These are phyloP conservation scores for Sarcophaga bullata DNA, from an alignment of 1,140 invertebrate species.

Conservation along the genomic window DNA sequence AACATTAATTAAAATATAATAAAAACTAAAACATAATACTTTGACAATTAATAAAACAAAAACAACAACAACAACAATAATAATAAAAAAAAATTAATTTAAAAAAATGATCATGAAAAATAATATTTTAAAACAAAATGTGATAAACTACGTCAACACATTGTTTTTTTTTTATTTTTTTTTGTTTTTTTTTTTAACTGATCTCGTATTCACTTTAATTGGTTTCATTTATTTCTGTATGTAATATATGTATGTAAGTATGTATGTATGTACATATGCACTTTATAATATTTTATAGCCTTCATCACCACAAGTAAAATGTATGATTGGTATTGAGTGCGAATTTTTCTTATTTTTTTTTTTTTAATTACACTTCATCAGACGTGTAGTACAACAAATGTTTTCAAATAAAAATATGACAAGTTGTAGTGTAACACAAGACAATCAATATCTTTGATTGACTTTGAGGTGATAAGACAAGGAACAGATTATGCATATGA, in stretches of 20 bases:
- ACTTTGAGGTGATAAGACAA: no score
- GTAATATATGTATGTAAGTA: not conserved
- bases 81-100: no score
- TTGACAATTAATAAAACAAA: no score
- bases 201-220: no score
- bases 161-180: not conserved
- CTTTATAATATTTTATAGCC: not conserved
- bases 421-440: not conserved
- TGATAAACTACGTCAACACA: conserved; percentile 6
- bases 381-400: not conserved
- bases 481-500: no score
- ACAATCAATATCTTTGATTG: not conserved
- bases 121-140: not conserved
- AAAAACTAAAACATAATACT: not conserved
- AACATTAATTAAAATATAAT: conserved; percentile 13
- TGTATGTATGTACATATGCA: not conserved
- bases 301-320: not conserved
- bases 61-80: not conserved
- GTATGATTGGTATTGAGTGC: not conserved
- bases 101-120: no score
- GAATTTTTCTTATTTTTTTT: no score
- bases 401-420: not conserved
- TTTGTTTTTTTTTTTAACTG: not conserved
- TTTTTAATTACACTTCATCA: not conserved
- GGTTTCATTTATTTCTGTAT: not conserved